Percentiles rank a stretch among this genome's conserved stretches.
These are phyloP conservation scores for Sapajus apella DNA, from an alignment of 2,113 vertebrate species.

Conservation along the genomic window DNA sequence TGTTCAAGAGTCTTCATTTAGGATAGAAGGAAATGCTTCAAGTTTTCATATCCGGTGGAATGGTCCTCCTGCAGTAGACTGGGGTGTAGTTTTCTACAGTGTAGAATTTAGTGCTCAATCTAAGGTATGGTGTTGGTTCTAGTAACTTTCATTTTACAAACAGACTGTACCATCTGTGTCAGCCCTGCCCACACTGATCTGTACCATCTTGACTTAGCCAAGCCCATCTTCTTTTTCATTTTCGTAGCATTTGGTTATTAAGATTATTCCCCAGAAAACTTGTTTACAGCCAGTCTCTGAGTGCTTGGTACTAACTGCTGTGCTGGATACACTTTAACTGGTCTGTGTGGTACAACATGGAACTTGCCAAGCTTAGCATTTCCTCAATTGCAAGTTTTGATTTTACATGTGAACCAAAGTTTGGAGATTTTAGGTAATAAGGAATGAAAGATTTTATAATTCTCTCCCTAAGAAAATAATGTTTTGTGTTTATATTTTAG, in stretches of 20 bases:
- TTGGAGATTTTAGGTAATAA: constrained; percentile 36
- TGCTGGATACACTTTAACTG: not conserved
- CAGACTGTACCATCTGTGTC: no score
- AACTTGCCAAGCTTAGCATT: not conserved
- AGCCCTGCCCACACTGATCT: not conserved
- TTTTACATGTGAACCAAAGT: not conserved
- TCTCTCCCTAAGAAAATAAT: constrained; percentile 41
- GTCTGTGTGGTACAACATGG: not conserved
- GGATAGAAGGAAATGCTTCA: constrained; percentile 80
- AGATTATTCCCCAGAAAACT: not conserved
- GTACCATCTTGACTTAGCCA: not conserved
- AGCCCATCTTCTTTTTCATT: not conserved
- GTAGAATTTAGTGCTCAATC: constrained; percentile 78
- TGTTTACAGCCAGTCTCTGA: not conserved
- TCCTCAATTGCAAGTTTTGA: not conserved
- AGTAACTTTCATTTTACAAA: not conserved
- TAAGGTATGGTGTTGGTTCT: constrained; percentile 57
- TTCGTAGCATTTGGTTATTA: not conserved
- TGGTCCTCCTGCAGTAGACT: constrained; percentile 78
- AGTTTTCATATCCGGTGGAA: constrained; percentile 82
- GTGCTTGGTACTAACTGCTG: not conserved
- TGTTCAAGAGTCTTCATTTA: constrained; percentile 82
- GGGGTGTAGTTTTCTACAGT: constrained; percentile 85
- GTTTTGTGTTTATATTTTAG: constrained; percentile 71
- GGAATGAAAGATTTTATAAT: not conserved